Base-by-base conservation (phyloP, 2,797 vertebrate genomes). In the Chelidonichthys spinosus region DNA sequence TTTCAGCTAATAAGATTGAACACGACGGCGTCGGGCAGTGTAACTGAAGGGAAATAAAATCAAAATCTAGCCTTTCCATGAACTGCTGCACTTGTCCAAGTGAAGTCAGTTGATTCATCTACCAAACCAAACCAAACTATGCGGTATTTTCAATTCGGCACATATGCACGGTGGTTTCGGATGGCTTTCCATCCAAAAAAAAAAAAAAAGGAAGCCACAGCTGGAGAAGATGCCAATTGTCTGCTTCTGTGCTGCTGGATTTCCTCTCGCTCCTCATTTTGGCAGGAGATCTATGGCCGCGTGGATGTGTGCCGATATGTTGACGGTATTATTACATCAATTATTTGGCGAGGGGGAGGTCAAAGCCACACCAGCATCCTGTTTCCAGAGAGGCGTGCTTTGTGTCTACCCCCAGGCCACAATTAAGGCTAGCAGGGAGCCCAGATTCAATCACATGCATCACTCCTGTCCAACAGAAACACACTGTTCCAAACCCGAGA, bases 381-480 rank as follows among this genome's bases (percentile, higher is more conserved):
- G 94, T 94, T 94, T 93, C 89, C 78, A 91, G 90, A 91, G 89
- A 94, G 90, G 78, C 87, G 83, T 92, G 92, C 91, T 93, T 92
- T 94, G 92, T 92, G 89, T 94, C 94, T 92, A 86, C 87, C 94
- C 92, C 80, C 84, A 84, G 94, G 94, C 94, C 90, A 87, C 93
- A 93, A 95, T 95, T 95, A 94, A 90, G 87, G 77, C 79, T 25
- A 91, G 87, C 91, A 93, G 91, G 88, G 92, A 94, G 89, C 90
- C 90, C 87, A 94, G 93, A 95, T 95, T 95, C 94, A 95, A 96
- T 95, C 95, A 94, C 93, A 90, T 90, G 88, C 89, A 94, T 93
- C 93, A 91, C 93, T 93, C 92, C 89, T 92, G 90, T 90, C 93
- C 93, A 95, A 95, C 91, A 95, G 94, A 92, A 94, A 94, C 92